Conservation (phyloP, 2,113 vertebrate genomes). For the Hydrochoerus hydrochaeris region DNA sequence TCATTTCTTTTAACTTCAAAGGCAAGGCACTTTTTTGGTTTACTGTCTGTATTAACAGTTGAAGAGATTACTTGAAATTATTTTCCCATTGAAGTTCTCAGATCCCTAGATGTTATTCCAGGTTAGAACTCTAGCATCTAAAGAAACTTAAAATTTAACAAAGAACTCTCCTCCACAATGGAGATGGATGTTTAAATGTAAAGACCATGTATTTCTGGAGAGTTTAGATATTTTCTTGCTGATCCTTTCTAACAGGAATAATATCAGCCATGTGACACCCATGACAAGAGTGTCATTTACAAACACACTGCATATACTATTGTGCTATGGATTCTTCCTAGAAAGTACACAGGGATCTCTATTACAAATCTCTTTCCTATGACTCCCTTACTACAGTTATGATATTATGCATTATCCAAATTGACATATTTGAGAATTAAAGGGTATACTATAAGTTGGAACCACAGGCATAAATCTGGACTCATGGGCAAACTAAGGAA, state of each 20-base stretch:
- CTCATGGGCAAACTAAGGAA: not conserved
- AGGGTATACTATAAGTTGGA: not conserved
- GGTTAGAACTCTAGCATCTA: not conserved
- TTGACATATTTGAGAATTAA: slow-evolving; percentile 14
- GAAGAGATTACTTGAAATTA: not conserved
- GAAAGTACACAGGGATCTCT: not conserved
- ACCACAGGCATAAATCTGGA: not conserved
- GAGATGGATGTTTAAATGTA: not conserved
- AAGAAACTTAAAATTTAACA: slow-evolving; percentile 26
- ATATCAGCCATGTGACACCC: not conserved
- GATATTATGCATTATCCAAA: not conserved
- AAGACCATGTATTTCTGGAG: not conserved
- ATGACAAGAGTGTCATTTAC: not conserved
- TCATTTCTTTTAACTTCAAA: not conserved
- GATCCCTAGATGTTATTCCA: not conserved
- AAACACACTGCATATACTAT: not conserved
- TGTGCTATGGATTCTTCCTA: not conserved
- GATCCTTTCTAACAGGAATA: not conserved
- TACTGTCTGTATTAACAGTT: not conserved
- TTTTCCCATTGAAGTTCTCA: slow-evolving; percentile 18
- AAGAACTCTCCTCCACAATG: not conserved
- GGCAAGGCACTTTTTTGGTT: not conserved
- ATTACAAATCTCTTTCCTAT: not conserved
- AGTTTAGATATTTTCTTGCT: not conserved
- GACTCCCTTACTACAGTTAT: not conserved